Conservation (phyloP, 2,888 invertebrate species). For the Carcina quercana region DNA sequence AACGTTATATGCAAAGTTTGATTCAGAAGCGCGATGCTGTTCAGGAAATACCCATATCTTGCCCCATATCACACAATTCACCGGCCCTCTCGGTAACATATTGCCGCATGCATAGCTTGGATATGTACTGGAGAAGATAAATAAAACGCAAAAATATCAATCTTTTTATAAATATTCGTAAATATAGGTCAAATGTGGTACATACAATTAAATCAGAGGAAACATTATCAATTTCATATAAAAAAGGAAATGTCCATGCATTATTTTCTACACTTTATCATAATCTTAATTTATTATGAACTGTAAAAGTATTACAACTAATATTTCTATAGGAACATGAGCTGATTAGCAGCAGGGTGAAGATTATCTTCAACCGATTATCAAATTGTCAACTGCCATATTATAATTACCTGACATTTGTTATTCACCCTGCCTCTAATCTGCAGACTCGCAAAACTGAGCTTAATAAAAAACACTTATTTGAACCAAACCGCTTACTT, state of each 20-base stretch:
- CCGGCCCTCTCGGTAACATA: too few relatives aligned
- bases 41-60: too few relatives aligned
- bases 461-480: slow-evolving; percentile 27
- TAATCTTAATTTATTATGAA: slow-evolving; percentile 37
- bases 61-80: too few relatives aligned
- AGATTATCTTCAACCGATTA: slow-evolving; percentile 14
- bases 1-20: too few relatives aligned
- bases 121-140: slow-evolving; percentile 1
- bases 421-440: slow-evolving; percentile 38
- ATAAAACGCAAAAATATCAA: slow-evolving; percentile 38
- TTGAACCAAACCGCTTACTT: slow-evolving; percentile 25
- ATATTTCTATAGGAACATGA: slow-evolving; percentile 60
- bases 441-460: slow-evolving; percentile 25
- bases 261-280: slow-evolving; percentile 73
- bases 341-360: slow-evolving; percentile 41
- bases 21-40: too few relatives aligned
- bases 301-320: slow-evolving; percentile 46
- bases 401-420: background rate
- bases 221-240: slow-evolving; percentile 70
- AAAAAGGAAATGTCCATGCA: slow-evolving; percentile 67
- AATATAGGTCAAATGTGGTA: slow-evolving; percentile 72
- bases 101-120: too few relatives aligned
- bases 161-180: slow-evolving; percentile 74
- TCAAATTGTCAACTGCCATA: slow-evolving; percentile 1
- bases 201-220: slow-evolving; percentile 72